Conservation (phyloP, 2,888 invertebrate species). For the Nycteola revayana region DNA sequence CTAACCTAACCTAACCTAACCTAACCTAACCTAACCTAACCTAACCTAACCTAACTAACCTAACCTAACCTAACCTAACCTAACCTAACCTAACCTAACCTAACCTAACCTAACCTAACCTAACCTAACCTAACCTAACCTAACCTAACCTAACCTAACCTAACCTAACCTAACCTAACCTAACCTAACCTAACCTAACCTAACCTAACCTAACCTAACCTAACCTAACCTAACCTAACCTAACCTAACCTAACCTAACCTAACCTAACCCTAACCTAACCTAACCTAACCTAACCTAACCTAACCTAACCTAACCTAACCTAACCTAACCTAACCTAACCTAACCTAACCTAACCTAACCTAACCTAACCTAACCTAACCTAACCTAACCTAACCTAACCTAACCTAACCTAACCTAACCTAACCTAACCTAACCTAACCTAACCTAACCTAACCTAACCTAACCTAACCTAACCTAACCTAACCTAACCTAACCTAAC, state of each 20-base stretch:
- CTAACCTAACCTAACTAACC: conserved; percentile 25
- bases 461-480: conserved; percentile 14
- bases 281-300: conserved; percentile 33
- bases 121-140: conserved; percentile 21
- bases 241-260: conserved; percentile 31
- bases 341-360: conserved; percentile 14
- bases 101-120: conserved; percentile 25
- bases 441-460: conserved; percentile 14
- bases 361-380: conserved; percentile 14
- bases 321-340: conserved; percentile 13
- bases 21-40: conserved; percentile 23
- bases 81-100: conserved; percentile 23
- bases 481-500: conserved; percentile 14
- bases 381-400: conserved; percentile 14
- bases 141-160: conserved; percentile 15
- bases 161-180: conserved; percentile 15
- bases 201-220: conserved; percentile 28
- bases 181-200: conserved; percentile 22
- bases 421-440: conserved; percentile 14
- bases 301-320: conserved; percentile 13
- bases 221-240: conserved; percentile 33
- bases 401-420: conserved; percentile 14
- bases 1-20: conserved; percentile 31
- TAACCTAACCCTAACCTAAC: too few relatives aligned
- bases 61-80: conserved; percentile 24